Evolutionary conservation across 2,888 invertebrate species (phyloP), one percentile per base, ranked within the genome.

Genomic region (Taphrorychus bicolor): DNA sequence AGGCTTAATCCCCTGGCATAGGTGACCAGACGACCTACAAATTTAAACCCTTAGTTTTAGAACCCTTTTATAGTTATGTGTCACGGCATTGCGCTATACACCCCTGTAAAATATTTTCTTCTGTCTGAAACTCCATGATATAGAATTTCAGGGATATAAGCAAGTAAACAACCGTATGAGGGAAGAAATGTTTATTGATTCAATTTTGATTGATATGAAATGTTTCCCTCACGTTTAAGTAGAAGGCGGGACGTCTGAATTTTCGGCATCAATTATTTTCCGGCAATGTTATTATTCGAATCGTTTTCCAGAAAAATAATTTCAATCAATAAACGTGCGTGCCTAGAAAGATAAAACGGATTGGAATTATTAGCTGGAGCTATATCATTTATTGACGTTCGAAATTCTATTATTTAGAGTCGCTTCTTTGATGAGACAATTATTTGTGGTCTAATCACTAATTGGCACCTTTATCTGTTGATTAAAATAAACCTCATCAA

Each of bases 61-160:
- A 18, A 59, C 60, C 56, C 60, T 59, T 71, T 72, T 71, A 72
- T 72, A 60, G 69, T 68, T 63, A 63, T 60, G 48, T 72, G 69
- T 71, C 72, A 72, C 72, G 71, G 63, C 54, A 71, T 60, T 58
- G 62, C 48, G 70, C 59, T 56, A 65, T 72, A 69, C 64, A 65
- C 66, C 59, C 51, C 59, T 54, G 42, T 41, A 62, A 54, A 54
- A 54, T 54, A 54, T 54, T 54, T 54, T 17, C 51, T 51, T 51
- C 19, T 21, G 51, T 51, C 18, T 51, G 21, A 14, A 21, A 18
- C 21, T 51, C 21, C 3, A 21, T 51, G 51, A 21, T 21, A 51
- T n/a, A n/a, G n/a, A n/a, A n/a, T n/a, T n/a, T n/a, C n/a, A n/a
- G n/a, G n/a, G n/a, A n/a, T n/a, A n/a, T n/a, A n/a, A n/a, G n/a